A percentile compares a stretch with the other conserved stretches of the same genome.
These are phyloP conservation scores for Carposina sasakii DNA, from an alignment of 1,140 invertebrate genomes.

Conservation along the genomic window DNA sequence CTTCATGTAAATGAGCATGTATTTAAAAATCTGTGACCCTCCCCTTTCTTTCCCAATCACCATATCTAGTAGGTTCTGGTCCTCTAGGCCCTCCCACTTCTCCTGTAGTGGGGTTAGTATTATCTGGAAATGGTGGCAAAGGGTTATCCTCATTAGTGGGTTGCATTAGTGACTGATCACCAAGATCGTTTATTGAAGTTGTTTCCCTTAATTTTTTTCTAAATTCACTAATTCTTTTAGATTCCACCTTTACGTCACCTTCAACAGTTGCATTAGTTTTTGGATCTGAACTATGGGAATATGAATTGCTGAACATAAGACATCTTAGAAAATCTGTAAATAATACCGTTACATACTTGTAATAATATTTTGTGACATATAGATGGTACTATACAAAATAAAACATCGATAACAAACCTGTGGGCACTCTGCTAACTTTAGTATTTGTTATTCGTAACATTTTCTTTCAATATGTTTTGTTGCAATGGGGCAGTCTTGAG, in stretches of 20 bases:
- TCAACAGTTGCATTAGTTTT: slow-evolving; percentile 18
- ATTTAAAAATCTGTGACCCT: slow-evolving; percentile 96
- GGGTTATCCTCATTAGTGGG: slow-evolving; percentile 90
- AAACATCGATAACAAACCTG: no score
- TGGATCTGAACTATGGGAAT: slow-evolving; percentile 32
- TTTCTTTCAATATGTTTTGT: no score
- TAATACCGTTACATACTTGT: no score
- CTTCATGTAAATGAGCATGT: slow-evolving; percentile 13
- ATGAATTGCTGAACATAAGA: no score
- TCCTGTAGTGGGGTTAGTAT: slow-evolving; percentile 93
- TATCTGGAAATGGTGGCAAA: slow-evolving; percentile 88
- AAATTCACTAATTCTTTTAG: slow-evolving; percentile 70
- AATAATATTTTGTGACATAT: no score
- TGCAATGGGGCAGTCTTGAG: no score
- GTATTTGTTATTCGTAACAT: no score
- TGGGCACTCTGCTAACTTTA: no score
- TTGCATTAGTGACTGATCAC: slow-evolving; percentile 75
- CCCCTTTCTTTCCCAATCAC: slow-evolving; percentile 99
- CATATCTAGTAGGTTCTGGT: slow-evolving; percentile 98
- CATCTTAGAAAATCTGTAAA: no score
- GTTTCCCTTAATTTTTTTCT: slow-evolving; percentile 77
- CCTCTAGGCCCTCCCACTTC: slow-evolving; percentile 96
- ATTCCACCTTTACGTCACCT: slow-evolving; percentile 39
- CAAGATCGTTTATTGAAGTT: slow-evolving; percentile 75
- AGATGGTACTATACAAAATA: no score